A percentile compares a stretch with the other conserved stretches of the same genome.
These are phyloP conservation scores for Aspidiotus destructor DNA, from an alignment of 2,888 invertebrate species.

Conservation along the genomic window DNA sequence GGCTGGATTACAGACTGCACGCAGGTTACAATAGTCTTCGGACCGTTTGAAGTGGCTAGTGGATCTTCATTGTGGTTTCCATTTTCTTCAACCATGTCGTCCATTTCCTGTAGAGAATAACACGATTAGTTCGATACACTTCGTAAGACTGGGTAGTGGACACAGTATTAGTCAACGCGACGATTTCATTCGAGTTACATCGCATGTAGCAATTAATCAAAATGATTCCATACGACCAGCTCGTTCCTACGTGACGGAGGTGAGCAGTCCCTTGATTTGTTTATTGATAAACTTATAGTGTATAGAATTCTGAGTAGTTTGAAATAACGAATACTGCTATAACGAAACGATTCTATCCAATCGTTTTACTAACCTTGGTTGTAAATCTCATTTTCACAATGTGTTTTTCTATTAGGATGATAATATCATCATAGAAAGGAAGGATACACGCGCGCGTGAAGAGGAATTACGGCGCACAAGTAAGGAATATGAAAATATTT, in stretches of 20 bases:
- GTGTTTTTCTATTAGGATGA: neutral
- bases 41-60: conserved; percentile 31
- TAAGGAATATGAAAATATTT: too few species aligned
- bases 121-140: too few species aligned
- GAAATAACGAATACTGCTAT: too few species aligned
- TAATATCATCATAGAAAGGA: conserved; percentile 4
- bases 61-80: conserved; percentile 44
- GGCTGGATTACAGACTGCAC: conserved; percentile 93
- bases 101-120: conserved; percentile 55
- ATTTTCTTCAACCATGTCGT: conserved; percentile 88
- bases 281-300: too few species aligned
- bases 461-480: too few species aligned
- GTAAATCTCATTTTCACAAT: conserved; percentile 27
- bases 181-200: too few species aligned
- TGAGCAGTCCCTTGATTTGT: neutral
- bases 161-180: too few species aligned
- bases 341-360: neutral
- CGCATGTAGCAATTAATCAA: neutral
- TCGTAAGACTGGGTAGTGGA: too few species aligned
- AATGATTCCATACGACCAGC: neutral
- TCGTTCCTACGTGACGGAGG: neutral
- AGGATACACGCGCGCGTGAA: neutral
- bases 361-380: conserved; percentile 24
- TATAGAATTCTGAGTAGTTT: too few species aligned
- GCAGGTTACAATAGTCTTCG: conserved; percentile 45